Conservation (phyloP, 2,113 vertebrate species). For the Actenoides hombroni region DNA sequence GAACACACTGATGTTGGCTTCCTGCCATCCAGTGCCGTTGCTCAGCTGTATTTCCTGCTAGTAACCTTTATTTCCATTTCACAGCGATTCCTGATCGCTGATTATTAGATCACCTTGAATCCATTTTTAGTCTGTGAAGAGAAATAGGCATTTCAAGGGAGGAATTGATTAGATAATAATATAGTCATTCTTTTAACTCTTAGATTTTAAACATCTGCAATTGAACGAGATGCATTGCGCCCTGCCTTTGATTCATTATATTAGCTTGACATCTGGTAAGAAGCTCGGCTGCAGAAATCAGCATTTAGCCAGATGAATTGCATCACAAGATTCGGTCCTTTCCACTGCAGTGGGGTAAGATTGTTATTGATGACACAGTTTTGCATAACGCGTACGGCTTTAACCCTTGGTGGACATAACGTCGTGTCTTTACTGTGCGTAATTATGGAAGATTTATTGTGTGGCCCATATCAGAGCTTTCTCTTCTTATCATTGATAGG, state of each 20-base stretch:
- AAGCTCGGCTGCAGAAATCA: neutral
- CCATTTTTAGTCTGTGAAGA: neutral
- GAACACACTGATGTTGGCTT: neutral
- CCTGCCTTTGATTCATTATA: neutral
- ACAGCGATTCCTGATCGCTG: neutral
- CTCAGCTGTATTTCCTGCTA: neutral
- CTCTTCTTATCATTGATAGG: neutral
- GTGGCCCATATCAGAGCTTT: neutral
- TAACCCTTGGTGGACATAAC: neutral
- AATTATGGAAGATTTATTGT: neutral
- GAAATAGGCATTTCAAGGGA: neutral
- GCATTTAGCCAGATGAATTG: neutral
- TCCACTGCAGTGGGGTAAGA: neutral
- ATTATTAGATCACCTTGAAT: slow-evolving; percentile 23
- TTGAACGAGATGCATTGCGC: neutral
- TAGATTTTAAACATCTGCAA: neutral
- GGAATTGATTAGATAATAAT: neutral
- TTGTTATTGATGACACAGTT: neutral
- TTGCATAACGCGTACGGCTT: neutral
- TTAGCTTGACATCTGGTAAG: neutral
- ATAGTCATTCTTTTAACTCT: neutral
- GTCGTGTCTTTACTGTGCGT: neutral
- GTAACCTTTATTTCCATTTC: slow-evolving; percentile 42
- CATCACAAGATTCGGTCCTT: neutral
- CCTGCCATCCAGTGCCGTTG: neutral